Percentiles rank a stretch among this genome's conserved stretches.
Evolutionary conservation across 1,140 invertebrate genomes (phyloP).

Genomic region (Glossosoma conforme): DNA sequence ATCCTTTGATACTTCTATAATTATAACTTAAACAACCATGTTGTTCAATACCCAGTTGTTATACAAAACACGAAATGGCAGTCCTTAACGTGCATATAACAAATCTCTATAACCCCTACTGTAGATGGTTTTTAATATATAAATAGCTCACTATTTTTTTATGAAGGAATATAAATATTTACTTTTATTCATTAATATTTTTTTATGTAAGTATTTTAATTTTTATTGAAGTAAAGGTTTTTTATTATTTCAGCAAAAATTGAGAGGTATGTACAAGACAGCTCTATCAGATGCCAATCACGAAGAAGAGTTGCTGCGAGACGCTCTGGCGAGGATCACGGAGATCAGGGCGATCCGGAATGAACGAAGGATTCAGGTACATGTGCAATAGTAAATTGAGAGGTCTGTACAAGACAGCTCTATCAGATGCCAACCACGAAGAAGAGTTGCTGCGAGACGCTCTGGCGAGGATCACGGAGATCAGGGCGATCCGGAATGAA

Average conservation of each 20-base stretch:
- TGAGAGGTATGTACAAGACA: conserved; percentile 76
- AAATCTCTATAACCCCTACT: conserved; percentile 8
- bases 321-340: conserved; percentile 80
- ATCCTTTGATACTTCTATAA: no score
- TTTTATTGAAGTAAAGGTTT: no score
- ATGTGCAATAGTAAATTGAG: no score
- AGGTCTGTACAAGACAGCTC: conserved; percentile 72
- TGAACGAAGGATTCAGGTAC: conserved; percentile 78
- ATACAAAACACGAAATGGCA: no score
- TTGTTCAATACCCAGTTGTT: no score
- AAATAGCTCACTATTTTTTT: no score
- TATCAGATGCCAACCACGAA: conserved; percentile 78
- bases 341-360: conserved; percentile 87
- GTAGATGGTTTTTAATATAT: conserved; percentile 7
- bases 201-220: conserved; percentile 20
- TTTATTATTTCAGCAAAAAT: conserved; percentile 60
- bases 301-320: conserved; percentile 79
- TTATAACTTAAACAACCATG: no score
- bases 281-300: conserved; percentile 75
- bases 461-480: conserved; percentile 84
- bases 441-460: conserved; percentile 78
- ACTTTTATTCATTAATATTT: conserved; percentile 20
- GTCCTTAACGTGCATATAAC: no score
- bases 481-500: conserved; percentile 83
- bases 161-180: conserved; percentile 6